Evolutionary conservation across 2,113 vertebrate genomes (phyloP).

Genomic region (Gulo gulo): DNA sequence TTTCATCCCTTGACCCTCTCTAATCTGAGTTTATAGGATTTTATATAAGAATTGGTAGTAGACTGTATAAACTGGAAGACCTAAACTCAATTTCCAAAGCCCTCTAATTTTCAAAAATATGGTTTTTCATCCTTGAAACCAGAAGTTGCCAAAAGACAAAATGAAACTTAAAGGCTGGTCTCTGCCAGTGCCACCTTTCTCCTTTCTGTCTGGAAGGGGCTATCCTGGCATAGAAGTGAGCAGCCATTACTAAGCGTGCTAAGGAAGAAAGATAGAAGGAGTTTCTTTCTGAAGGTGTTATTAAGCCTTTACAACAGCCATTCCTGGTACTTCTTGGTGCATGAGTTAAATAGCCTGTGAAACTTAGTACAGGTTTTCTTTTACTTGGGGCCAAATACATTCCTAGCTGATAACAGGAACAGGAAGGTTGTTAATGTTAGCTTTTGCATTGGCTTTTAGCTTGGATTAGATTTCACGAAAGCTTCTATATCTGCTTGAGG

Average conservation of each 20-base stretch:
- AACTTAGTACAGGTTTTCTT: neutral
- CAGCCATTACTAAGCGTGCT: neutral
- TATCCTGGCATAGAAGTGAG: neutral
- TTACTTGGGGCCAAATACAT: neutral
- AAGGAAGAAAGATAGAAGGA: neutral
- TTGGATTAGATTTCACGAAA: neutral
- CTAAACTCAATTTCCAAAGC: neutral
- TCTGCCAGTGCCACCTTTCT: neutral
- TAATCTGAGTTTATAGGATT: neutral
- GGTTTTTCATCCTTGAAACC: neutral
- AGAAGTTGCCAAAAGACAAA: neutral
- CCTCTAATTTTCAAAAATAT: neutral
- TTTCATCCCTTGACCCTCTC: neutral
- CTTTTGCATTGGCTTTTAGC: neutral
- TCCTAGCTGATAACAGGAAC: neutral
- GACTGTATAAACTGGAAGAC: neutral
- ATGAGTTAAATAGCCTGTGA: neutral
- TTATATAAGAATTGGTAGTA: neutral
- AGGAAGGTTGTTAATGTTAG: neutral
- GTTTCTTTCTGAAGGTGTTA: neutral
- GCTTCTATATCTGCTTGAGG: neutral
- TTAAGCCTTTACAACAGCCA: neutral
- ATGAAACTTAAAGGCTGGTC: neutral
- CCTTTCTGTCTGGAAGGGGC: neutral
- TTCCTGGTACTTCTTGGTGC: neutral